Conservation (phyloP, 2,797 vertebrate genomes). For the Mormyrus proboscirostris region DNA sequence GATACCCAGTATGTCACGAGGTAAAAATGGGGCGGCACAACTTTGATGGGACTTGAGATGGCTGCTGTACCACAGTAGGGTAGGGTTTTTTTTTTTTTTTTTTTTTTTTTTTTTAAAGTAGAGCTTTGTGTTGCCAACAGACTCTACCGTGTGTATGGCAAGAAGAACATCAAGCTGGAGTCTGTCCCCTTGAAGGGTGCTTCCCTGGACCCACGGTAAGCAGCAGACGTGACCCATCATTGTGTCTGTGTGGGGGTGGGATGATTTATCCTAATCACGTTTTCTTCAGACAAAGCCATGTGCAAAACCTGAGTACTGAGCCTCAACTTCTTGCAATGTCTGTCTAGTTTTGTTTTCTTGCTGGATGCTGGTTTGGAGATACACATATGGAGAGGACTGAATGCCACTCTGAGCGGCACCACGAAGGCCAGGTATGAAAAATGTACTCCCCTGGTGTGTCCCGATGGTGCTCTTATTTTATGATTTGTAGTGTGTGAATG, state of each 20-base stretch:
- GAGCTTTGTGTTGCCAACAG: conserved; percentile 49
- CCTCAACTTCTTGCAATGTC: not conserved
- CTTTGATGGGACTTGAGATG: not conserved
- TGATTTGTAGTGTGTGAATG: not conserved
- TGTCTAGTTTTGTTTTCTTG: conserved; percentile 82
- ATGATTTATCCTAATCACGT: not conserved
- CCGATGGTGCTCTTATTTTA: not conserved
- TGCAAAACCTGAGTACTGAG: not conserved
- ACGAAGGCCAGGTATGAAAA: conserved; percentile 81
- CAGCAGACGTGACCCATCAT: not conserved
- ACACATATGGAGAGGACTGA: conserved; percentile 81
- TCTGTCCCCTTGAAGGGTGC: conserved; percentile 77
- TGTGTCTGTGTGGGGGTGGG: not conserved
- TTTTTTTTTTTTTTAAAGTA: not conserved
- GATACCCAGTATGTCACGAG: conserved; percentile 75
- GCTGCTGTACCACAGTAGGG: not conserved
- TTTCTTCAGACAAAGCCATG: not conserved
- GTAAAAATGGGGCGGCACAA: conserved; percentile 49
- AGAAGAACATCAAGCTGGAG: conserved; percentile 89
- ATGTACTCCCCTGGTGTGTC: not conserved
- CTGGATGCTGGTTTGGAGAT: conserved; percentile 79
- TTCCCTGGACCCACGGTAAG: conserved; percentile 85
- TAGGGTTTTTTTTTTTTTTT: too few relatives aligned
- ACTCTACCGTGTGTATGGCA: conserved; percentile 87
- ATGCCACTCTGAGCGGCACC: conserved; percentile 80